These are phyloP conservation scores for Autographa pulchrina DNA, from an alignment of 2,888 invertebrate species.

Conservation along the genomic window DNA sequence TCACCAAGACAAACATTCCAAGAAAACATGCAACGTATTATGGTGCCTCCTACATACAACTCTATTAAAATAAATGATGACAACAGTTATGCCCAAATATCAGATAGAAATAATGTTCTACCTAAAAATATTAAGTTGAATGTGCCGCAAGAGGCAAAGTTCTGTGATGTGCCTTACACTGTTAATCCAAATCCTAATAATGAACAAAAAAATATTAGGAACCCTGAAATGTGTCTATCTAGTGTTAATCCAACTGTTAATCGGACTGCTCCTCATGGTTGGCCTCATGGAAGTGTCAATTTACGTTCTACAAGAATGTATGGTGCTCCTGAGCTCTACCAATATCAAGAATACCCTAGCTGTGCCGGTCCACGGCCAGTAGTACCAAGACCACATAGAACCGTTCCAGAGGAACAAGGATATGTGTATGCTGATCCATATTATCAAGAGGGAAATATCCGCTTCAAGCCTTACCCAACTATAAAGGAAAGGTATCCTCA, in stretches of 20 bases:
- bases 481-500: conserved; percentile 82
- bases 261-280: conserved; percentile 73
- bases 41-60: conserved; percentile 82
- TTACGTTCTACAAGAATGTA: conserved; percentile 74
- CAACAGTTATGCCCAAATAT: conserved; percentile 63
- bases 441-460: conserved; percentile 78
- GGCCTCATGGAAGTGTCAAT: conserved; percentile 74
- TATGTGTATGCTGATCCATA: conserved; percentile 78
- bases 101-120: conserved; percentile 67
- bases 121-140: conserved; percentile 78
- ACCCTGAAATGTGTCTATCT: conserved; percentile 76
- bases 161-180: conserved; percentile 87
- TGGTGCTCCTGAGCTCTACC: conserved; percentile 79
- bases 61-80: conserved; percentile 78
- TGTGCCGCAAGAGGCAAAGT: conserved; percentile 79
- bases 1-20: conserved; percentile 89
- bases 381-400: conserved; percentile 73
- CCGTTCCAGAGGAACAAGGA: conserved; percentile 75
- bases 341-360: conserved; percentile 80
- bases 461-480: conserved; percentile 83
- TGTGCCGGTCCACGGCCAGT: conserved; percentile 78
- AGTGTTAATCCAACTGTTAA: conserved; percentile 72
- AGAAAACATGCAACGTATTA: conserved; percentile 87
- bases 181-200: conserved; percentile 73
- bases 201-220: conserved; percentile 81